Base-by-base conservation (phyloP, 2,113 vertebrate genomes). In the Romanogobio albipinnatus region DNA sequence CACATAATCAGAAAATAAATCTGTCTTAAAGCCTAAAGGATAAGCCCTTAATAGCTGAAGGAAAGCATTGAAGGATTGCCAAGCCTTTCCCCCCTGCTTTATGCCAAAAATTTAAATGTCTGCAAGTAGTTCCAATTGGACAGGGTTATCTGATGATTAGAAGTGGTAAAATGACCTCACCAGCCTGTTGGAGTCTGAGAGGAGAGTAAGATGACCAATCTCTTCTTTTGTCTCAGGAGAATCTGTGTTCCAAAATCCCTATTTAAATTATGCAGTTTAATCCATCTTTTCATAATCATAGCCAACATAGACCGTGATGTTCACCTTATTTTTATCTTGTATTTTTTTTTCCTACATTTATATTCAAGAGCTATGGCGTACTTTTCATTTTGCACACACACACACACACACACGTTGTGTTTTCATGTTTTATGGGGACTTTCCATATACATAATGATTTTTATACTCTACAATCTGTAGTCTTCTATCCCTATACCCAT, bases 1-100 rank as follows among this genome's bases (percentile, higher is more conserved):
- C 26, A 75, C 39, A 36, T 83, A 56, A 77, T 84, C 74, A 56
- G 39, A 51, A 49, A 56, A 33, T 43, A 68, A 66, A 77, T 68
- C 73, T 43, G 33, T 26, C 9, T 51, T 68, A 24, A 84, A 64
- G 45, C 24, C 70, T 47, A 24, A 19, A 49, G 73, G 61, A 49
- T 84, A 84, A 62, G 39, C 58, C 43, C 53, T 19, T 81, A 64
- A 84, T 29, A 64, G 47, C 73, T 36, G 22, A 36, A 76, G 39
- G n/a, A 76, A 75, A 61, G 33, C 70, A 61, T 36, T 49, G 15
- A 83, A 24, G 19, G 70, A 74, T 47, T 74, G 56, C 53, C 71
- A 64, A 29, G 66, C 29, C 1, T 6, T 59, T 29, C n/a, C 29
- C 22, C 24, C 7, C 17, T n/a, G 66, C 22, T 62, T 62, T 47